These are phyloP conservation scores for Tolmerus cingulatus DNA, from an alignment of 2,888 invertebrate species.

Conservation along the genomic window DNA sequence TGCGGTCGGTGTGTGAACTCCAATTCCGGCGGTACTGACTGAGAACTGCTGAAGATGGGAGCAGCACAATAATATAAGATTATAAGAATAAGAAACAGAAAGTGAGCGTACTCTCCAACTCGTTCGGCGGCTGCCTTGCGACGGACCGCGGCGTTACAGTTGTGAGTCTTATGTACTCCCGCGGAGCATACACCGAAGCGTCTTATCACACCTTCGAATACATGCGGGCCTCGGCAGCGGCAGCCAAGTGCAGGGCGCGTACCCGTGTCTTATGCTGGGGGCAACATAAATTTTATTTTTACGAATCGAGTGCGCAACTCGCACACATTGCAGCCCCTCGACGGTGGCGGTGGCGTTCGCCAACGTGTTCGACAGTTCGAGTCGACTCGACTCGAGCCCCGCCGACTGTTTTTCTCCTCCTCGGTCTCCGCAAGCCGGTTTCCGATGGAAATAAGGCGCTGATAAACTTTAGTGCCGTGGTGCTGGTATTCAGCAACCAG, in stretches of 20 bases:
- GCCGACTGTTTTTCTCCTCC: neutral
- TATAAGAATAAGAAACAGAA: constrained; percentile 7
- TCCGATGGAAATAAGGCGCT: constrained; percentile 20
- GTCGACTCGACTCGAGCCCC: neutral
- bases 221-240: neutral
- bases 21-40: neutral
- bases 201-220: constrained; percentile 11
- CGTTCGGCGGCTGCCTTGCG: neutral
- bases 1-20: neutral
- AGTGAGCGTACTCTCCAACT: constrained; percentile 23
- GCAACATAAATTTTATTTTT: neutral
- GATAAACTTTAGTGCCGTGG: neutral
- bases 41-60: neutral
- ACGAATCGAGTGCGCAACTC: constrained; percentile 29
- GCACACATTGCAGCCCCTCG: neutral
- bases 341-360: neutral
- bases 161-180: neutral
- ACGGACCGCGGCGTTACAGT: neutral
- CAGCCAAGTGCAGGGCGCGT: neutral
- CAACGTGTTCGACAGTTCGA: neutral
- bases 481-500: constrained; percentile 29
- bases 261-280: neutral
- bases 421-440: constrained; percentile 23
- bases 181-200: neutral
- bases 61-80: neutral